Conservation (phyloP, 2,888 invertebrate genomes). For the Malachius bipustulatus region DNA sequence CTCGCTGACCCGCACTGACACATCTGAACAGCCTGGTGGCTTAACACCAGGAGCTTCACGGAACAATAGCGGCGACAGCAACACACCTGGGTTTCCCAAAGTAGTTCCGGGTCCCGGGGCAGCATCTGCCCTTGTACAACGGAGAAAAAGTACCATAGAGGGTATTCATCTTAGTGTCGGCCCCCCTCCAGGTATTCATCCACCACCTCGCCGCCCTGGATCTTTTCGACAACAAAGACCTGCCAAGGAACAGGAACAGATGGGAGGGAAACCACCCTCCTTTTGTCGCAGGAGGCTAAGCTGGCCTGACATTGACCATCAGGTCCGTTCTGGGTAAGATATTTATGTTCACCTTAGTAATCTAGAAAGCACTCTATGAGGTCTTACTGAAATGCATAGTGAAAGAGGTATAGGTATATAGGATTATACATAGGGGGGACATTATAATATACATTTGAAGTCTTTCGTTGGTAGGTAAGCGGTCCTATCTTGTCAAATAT, state of each 20-base stretch:
- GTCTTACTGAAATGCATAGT: too few relatives aligned
- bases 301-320: constrained; percentile 78
- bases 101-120: constrained; percentile 60
- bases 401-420: too few relatives aligned
- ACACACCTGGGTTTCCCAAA: constrained; percentile 53
- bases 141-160: constrained; percentile 52
- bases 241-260: constrained; percentile 41
- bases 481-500: too few relatives aligned
- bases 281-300: constrained; percentile 68
- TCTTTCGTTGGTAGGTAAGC: too few relatives aligned
- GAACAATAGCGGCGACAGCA: constrained; percentile 36
- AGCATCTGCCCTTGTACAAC: constrained; percentile 42
- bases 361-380: too few relatives aligned
- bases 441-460: too few relatives aligned
- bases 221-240: constrained; percentile 40
- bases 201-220: constrained; percentile 37
- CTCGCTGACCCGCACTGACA: constrained; percentile 33
- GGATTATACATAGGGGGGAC: too few relatives aligned
- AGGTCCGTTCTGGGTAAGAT: constrained; percentile 73
- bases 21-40: constrained; percentile 29
- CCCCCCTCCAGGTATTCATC: too few relatives aligned
- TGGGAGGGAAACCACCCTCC: constrained; percentile 51
- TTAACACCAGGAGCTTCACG: constrained; percentile 28
- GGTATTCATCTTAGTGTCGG: constrained; percentile 25
- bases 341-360: not conserved